A percentile compares a stretch with the other conserved stretches of the same genome.
phyloP scores from a whole-genome alignment of 2,888 invertebrate species.

The Colletes collaris region DNA sequence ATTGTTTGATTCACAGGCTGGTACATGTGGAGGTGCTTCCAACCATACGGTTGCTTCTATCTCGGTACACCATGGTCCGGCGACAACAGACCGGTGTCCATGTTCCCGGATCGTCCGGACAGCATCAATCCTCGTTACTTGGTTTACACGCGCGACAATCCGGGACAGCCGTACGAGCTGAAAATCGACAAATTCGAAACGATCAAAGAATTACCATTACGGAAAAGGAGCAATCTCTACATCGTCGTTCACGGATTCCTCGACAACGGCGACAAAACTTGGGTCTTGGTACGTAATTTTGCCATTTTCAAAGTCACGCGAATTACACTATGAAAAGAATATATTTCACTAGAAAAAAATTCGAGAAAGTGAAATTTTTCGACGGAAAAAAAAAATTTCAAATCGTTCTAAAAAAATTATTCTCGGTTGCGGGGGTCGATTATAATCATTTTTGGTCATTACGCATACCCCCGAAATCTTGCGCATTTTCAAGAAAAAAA shows the following conservation, averaged over 20 bases:
- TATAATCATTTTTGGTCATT: too few species aligned
- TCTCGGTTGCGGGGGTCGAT: too few species aligned
- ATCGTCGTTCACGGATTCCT: slow-evolving; percentile 94
- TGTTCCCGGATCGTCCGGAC: slow-evolving; percentile 90
- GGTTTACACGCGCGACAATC: slow-evolving; percentile 85
- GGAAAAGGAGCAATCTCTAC: slow-evolving; percentile 87
- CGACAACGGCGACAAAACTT: slow-evolving; percentile 91
- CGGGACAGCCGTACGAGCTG: slow-evolving; percentile 85
- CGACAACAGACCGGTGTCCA: slow-evolving; percentile 90
- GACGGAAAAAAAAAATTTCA: too few species aligned
- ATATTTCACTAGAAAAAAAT: too few species aligned
- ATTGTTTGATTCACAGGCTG: slow-evolving; percentile 72
- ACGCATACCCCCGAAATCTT: too few species aligned
- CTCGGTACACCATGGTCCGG: slow-evolving; percentile 91
- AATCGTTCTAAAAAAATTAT: too few species aligned
- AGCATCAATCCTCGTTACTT: slow-evolving; percentile 86
- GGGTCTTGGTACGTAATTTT: slow-evolving; percentile 86
- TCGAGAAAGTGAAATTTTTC: too few species aligned
- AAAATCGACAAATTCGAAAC: slow-evolving; percentile 88
- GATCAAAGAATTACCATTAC: slow-evolving; percentile 86
- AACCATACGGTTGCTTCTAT: slow-evolving; percentile 92
- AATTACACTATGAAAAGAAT: too few species aligned
- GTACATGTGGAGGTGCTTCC: slow-evolving; percentile 87
- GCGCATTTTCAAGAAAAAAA: too few species aligned
- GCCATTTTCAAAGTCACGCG: not conserved